Evolutionary conservation across 2,888 invertebrate species (phyloP).

Genomic region (Protonemura montana): DNA sequence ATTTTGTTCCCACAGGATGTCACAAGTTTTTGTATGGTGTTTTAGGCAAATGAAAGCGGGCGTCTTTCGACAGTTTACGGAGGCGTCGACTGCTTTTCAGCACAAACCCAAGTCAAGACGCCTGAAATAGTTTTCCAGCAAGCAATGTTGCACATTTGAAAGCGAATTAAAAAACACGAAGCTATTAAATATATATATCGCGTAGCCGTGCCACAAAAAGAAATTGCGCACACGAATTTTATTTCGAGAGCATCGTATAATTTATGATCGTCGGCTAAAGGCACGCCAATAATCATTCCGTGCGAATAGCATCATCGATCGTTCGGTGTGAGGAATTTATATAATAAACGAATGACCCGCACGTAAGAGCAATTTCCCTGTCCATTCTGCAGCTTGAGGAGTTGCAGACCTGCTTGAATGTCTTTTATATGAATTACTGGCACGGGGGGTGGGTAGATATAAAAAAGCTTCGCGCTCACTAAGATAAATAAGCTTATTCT

Average conservation of each 20-base stretch:
- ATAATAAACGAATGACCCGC: not conserved
- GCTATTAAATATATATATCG: slow-evolving; percentile 9
- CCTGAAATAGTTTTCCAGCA: not conserved
- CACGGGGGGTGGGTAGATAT: not conserved
- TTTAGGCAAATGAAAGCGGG: too few species aligned
- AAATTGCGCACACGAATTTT: not conserved
- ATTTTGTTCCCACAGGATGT: too few species aligned
- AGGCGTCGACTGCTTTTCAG: not conserved
- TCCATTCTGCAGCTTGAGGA: not conserved
- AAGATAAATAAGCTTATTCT: slow-evolving; percentile 2
- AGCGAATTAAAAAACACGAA: not conserved
- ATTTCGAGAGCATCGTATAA: slow-evolving; percentile 4
- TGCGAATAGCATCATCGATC: not conserved
- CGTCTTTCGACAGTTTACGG: not conserved
- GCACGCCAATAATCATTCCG: not conserved
- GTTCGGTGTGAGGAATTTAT: not conserved
- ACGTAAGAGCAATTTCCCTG: not conserved
- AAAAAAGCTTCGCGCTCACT: not conserved
- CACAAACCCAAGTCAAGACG: not conserved
- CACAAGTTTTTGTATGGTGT: too few species aligned
- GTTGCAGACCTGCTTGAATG: not conserved
- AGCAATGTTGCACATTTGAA: not conserved
- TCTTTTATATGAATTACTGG: not conserved
- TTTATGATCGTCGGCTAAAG: not conserved
- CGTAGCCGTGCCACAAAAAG: not conserved